Conservation (phyloP, 2,113 vertebrate species). For the Notechis scutatus region DNA sequence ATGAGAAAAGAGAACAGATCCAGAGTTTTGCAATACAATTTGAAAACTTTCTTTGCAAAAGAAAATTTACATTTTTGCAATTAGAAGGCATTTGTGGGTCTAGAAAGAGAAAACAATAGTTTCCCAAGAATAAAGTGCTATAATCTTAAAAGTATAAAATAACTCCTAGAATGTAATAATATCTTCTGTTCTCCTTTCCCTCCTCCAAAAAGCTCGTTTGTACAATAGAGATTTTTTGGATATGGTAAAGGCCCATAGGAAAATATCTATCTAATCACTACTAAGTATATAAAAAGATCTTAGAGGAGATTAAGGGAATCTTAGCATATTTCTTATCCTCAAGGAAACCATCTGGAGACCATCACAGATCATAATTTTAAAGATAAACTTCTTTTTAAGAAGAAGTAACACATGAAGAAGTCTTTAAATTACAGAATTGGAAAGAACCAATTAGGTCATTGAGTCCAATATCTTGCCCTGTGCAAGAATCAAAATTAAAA, state of each 20-base stretch:
- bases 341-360: neutral
- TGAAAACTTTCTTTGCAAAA: neutral
- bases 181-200: neutral
- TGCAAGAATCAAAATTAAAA: neutral
- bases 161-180: neutral
- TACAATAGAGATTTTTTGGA: neutral
- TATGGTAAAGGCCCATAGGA: neutral
- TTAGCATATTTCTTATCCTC: neutral
- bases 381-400: neutral
- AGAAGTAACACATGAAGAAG: neutral
- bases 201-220: fast-evolving
- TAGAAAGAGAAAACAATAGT: neutral
- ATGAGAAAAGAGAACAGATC: constrained; percentile 11
- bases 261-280: neutral
- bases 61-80: constrained; percentile 1
- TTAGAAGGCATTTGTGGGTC: neutral
- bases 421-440: neutral
- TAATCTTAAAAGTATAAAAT: neutral
- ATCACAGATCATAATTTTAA: neutral
- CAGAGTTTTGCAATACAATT: neutral
- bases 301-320: neutral
- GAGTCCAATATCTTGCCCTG: neutral
- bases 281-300: neutral
- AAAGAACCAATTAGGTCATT: neutral
- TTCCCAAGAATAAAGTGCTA: neutral